Evolutionary conservation across 2,797 vertebrate genomes (phyloP).

Genomic region (Gephyroberyx darwinii): DNA sequence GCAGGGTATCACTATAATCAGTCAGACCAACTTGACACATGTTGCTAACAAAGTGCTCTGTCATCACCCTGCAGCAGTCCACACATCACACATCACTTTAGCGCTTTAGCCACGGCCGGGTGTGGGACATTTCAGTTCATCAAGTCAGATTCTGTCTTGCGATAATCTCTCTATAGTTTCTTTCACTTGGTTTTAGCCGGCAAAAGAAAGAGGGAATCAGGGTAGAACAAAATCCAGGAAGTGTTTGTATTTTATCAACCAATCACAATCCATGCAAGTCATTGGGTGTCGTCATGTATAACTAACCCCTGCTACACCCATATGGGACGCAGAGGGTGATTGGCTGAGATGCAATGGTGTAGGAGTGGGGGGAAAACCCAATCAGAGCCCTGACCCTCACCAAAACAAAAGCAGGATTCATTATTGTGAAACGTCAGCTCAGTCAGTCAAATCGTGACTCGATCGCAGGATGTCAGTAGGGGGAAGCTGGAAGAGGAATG

Average conservation of each 20-base stretch:
- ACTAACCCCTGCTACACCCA: constrained; percentile 54
- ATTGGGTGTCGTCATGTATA: constrained; percentile 55
- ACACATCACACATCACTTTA: constrained; percentile 11
- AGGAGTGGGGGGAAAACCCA: constrained; percentile 38
- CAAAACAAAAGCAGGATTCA: constrained; percentile 32
- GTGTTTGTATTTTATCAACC: constrained; percentile 11
- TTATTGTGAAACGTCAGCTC: constrained; percentile 40
- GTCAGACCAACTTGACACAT: constrained; percentile 55
- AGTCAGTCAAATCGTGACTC: constrained; percentile 36
- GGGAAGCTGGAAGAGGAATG: not conserved
- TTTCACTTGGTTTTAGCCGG: constrained; percentile 8
- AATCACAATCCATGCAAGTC: constrained; percentile 36
- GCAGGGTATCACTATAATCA: constrained; percentile 67
- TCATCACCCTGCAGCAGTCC: constrained; percentile 33
- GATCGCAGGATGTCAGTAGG: constrained; percentile 22
- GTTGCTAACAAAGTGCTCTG: constrained; percentile 52
- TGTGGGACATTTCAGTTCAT: constrained; percentile 20
- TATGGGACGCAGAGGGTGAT: constrained; percentile 6
- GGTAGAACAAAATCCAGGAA: not conserved
- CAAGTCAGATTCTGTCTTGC: not conserved
- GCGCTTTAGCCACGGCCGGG: no score
- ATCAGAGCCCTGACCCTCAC: not conserved
- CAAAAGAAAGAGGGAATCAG: not conserved
- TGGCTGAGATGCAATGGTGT: constrained; percentile 43
- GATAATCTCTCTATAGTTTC: constrained; percentile 18